Percentiles rank a stretch among this genome's conserved stretches.
Evolutionary conservation across 2,888 invertebrate species (phyloP).

Genomic region (Drosophila longiperda): DNA sequence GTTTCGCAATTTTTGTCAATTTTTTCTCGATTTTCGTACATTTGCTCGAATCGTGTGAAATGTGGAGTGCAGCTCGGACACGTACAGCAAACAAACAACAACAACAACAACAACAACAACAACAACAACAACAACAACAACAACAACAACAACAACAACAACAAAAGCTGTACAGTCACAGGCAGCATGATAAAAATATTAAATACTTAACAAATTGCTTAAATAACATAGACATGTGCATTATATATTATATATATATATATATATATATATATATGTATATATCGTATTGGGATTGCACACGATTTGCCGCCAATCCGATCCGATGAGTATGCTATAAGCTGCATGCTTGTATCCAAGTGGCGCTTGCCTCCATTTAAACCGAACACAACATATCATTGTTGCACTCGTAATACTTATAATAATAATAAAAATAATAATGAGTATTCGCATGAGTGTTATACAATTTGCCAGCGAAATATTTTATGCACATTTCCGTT

Average conservation of each 20-base stretch:
- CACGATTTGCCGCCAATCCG: constrained; percentile 39
- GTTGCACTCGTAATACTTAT: constrained; percentile 14
- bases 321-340: constrained; percentile 34
- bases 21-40: constrained; percentile 26
- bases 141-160: constrained; percentile 21
- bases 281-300: constrained; percentile 43
- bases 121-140: constrained; percentile 21
- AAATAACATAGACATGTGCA: constrained; percentile 48
- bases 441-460: constrained; percentile 25
- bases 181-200: constrained; percentile 58
- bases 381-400: constrained; percentile 23
- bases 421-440: constrained; percentile 8
- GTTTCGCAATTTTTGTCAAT: constrained; percentile 11
- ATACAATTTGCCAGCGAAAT: constrained; percentile 36
- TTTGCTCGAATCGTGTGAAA: constrained; percentile 70
- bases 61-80: constrained; percentile 67
- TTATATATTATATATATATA: constrained; percentile 12
- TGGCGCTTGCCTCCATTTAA: constrained; percentile 15
- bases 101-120: constrained; percentile 20
- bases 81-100: constrained; percentile 53
- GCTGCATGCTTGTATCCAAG: constrained; percentile 18
- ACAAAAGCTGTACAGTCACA: constrained; percentile 40
- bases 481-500: constrained; percentile 37
- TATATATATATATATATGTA: constrained; percentile 15
- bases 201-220: constrained; percentile 49